Base-by-base conservation (phyloP, 2,888 invertebrate genomes). In the Stegana nigrithorax region DNA sequence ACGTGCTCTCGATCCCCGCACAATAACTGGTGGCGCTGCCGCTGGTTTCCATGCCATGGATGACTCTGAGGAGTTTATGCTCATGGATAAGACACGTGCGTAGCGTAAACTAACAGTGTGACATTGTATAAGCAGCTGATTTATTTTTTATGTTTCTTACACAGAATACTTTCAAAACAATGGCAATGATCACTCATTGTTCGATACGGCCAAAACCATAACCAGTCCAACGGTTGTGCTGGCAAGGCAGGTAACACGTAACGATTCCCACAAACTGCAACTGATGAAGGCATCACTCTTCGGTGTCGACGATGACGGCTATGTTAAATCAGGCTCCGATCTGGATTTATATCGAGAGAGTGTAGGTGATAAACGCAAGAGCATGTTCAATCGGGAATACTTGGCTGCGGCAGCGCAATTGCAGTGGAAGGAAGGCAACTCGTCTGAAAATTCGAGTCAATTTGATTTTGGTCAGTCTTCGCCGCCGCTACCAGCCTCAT, bases 251-350 rank as follows among this genome's bases (percentile, higher is more conserved):
- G 50, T 72, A n/a, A 87, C 89, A 58, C 88, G 90, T 36, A 87
- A 90, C 0, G 89, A 90, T 68, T 88, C 91, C 14, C 91, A 92
- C 70, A 90, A 90, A 73, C 87, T 94, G 27, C 94, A 94, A 75
- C 86, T 93, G 0, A 94, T 94, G 94, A 94, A 94, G 82, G 93
- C 93, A 0, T 93, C 92, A 0, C 89, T 94, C 57, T 94, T 86
- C 57, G 67, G 76, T 10, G 83, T 81, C 0, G 82, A 85, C 51
- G 29, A 60, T 26, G 82, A 76, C 45, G 69, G 73, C 47, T 84
- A 85, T 32, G 73, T 78, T 7, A 80, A 80, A 64, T 81, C 81
- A 45, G 76, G 83, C 17, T n/a, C n/a, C n/a, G n/a, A n/a, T n/a
- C n/a, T n/a, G n/a, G n/a, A n/a, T n/a, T n/a, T n/a, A n/a, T n/a